Evolutionary conservation across 2,113 vertebrate species (phyloP).

Genomic region (Brienomyrus longianalis): DNA sequence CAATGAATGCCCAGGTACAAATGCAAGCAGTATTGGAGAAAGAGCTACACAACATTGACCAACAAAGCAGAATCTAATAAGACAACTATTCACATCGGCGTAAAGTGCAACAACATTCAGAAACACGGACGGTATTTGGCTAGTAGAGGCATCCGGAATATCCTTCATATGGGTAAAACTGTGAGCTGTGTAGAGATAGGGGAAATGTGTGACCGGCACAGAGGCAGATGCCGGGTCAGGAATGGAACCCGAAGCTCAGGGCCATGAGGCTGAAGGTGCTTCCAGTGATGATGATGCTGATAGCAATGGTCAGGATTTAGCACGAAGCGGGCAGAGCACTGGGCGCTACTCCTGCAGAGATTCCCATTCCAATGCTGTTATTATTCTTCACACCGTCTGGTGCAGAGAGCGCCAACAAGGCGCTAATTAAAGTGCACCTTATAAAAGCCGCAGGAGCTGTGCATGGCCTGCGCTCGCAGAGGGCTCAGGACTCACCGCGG

Average conservation of each 20-base stretch:
- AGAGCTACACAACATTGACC: not conserved
- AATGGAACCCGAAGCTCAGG: not conserved
- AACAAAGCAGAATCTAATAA: not conserved
- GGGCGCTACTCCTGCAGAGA: not conserved
- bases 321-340: not conserved
- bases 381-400: not conserved
- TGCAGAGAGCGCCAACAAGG: not conserved
- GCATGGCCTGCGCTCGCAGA: not conserved
- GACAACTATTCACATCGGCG: not conserved
- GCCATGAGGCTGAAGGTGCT: not conserved
- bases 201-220: not conserved
- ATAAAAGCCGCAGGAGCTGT: not conserved
- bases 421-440: not conserved
- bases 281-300: not conserved
- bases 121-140: not conserved
- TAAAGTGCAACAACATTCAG: not conserved
- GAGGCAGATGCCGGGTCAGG: not conserved
- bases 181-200: not conserved
- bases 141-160: not conserved
- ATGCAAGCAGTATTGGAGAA: not conserved
- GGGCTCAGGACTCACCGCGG: slow-evolving; percentile 63
- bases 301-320: not conserved
- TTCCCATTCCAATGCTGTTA: not conserved
- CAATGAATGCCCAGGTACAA: not conserved
- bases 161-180: not conserved